Evolutionary conservation across 2,888 invertebrate genomes (phyloP).

Genomic region (Drosophila dives): DNA sequence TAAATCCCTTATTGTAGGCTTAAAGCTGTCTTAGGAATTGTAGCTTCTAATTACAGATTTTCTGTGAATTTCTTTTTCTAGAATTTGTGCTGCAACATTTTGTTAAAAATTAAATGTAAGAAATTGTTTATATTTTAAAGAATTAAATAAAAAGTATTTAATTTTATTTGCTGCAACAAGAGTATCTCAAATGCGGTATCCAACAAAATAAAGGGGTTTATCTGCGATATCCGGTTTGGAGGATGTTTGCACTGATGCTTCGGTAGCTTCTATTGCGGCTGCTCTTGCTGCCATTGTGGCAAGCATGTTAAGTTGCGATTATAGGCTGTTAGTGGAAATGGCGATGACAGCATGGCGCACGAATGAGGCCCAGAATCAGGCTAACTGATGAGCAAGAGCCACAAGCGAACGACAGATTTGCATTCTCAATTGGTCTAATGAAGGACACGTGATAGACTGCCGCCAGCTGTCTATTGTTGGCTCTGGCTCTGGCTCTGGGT

Average conservation of each 20-base stretch:
- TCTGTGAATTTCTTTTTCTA: background rate
- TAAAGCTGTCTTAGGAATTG: background rate
- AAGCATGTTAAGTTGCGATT: conserved; percentile 80
- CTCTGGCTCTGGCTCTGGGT: background rate
- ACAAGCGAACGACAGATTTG: conserved; percentile 60
- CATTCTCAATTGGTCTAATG: conserved; percentile 76
- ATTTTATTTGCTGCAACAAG: background rate
- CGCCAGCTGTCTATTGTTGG: conserved; percentile 19
- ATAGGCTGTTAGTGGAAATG: conserved; percentile 78
- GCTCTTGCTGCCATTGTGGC: conserved; percentile 43
- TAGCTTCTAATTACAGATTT: background rate
- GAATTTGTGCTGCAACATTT: background rate
- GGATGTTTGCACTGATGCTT: conserved; percentile 79
- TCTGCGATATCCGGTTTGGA: conserved; percentile 74
- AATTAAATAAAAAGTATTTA: background rate
- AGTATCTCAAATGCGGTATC: background rate
- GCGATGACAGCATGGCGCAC: conserved; percentile 45
- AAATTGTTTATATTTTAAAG: background rate
- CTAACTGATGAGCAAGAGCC: conserved; percentile 37
- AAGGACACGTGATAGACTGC: conserved; percentile 52
- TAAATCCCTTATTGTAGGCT: background rate
- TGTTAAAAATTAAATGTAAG: background rate
- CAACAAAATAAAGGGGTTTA: background rate
- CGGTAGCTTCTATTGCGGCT: conserved; percentile 40
- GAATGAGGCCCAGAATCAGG: conserved; percentile 2